These are phyloP conservation scores for Delichon dasypus DNA, from an alignment of 2,797 vertebrate genomes.

Conservation along the genomic window DNA sequence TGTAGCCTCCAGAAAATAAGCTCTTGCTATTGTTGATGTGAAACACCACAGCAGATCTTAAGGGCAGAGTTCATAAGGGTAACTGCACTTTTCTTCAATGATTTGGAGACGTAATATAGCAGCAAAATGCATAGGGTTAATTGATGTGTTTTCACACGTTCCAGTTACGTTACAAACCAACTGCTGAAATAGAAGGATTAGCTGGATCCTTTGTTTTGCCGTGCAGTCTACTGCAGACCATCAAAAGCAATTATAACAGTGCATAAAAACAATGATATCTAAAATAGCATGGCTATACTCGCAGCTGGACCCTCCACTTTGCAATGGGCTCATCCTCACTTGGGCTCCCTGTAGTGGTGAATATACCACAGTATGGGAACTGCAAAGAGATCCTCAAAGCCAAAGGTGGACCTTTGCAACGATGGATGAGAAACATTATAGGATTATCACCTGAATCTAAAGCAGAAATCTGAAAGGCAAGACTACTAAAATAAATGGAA, in stretches of 20 bases:
- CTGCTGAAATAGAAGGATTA: neutral
- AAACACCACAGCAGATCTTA: neutral
- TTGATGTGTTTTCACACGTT: neutral
- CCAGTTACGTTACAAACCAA: neutral
- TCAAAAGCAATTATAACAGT: neutral
- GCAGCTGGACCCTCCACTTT: neutral
- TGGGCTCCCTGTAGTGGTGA: neutral
- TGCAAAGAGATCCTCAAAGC: neutral
- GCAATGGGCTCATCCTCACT: neutral
- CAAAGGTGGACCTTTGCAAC: neutral
- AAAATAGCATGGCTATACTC: neutral
- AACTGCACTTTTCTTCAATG: neutral
- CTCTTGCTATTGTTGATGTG: neutral
- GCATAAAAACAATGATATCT: neutral
- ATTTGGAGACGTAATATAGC: neutral
- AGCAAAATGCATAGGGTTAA: neutral
- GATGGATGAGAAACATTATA: neutral
- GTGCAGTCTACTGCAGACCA: neutral
- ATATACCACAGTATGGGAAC: neutral
- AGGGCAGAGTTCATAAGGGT: neutral
- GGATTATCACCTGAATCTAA: neutral
- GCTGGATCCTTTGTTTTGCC: neutral
- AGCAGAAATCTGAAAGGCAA: neutral
- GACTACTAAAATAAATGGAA: neutral
- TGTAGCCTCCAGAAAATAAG: neutral